phyloP scores from a whole-genome alignment of 2,113 vertebrate genomes.

The Poicephalus gulielmi region DNA sequence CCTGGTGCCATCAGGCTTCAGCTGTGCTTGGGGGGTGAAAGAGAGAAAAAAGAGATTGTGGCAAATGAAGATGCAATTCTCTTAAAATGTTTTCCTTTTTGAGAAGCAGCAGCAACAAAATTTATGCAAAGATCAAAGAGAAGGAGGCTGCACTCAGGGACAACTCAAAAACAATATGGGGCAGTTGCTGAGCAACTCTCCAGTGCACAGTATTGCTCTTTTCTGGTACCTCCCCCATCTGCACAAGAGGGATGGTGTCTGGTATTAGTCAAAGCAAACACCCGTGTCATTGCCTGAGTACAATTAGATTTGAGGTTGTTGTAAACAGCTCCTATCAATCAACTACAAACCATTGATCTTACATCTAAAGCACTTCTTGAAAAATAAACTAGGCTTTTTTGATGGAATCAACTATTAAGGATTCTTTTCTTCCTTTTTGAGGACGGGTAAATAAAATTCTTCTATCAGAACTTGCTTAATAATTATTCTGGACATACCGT shows the following conservation, averaged over 20 bases:
- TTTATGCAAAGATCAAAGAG: slow-evolving; percentile 42
- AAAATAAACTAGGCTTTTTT: slow-evolving; percentile 22
- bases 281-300: background rate
- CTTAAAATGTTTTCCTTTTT: background rate
- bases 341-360: slow-evolving; percentile 47
- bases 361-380: slow-evolving; percentile 46
- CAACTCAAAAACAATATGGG: slow-evolving; percentile 2
- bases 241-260: background rate
- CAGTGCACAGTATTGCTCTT: background rate
- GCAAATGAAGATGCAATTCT: slow-evolving; percentile 35
- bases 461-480: slow-evolving; percentile 33
- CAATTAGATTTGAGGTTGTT: slow-evolving; percentile 32
- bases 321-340: slow-evolving; percentile 34
- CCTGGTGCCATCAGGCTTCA: background rate
- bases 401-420: slow-evolving; percentile 38
- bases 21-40: background rate
- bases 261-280: background rate
- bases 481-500: slow-evolving; percentile 32
- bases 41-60: background rate
- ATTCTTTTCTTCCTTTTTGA: slow-evolving; percentile 1
- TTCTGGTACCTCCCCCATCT: background rate
- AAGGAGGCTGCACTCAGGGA: background rate
- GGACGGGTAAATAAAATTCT: slow-evolving; percentile 20
- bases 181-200: slow-evolving; percentile 47
- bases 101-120: slow-evolving; percentile 23